These are phyloP conservation scores for Plagiodera versicolora DNA, from an alignment of 2,888 invertebrate genomes.

Conservation along the genomic window DNA sequence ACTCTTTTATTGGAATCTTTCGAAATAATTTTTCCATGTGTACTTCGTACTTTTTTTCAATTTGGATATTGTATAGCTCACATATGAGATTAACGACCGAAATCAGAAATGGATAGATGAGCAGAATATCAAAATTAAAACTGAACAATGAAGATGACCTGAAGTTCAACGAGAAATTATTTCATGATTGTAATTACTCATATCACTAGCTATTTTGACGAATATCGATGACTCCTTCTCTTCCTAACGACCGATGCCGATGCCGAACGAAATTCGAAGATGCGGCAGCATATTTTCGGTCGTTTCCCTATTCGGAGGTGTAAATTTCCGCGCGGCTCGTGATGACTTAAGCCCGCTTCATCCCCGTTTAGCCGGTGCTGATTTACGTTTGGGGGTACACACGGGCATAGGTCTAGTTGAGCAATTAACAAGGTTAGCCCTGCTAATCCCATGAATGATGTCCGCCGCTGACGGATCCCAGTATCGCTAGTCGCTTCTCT, in stretches of 20 bases:
- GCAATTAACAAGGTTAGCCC: slow-evolving; percentile 59
- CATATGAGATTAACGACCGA: too few relatives aligned
- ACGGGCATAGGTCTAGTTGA: slow-evolving; percentile 52
- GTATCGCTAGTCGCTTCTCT: slow-evolving; percentile 32
- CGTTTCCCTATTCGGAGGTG: slow-evolving; percentile 40
- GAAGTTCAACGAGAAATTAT: too few relatives aligned
- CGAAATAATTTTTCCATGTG: too few relatives aligned
- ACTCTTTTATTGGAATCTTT: too few relatives aligned
- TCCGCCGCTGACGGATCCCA: slow-evolving; percentile 52
- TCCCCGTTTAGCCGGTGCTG: slow-evolving; percentile 56
- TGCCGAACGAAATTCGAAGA: slow-evolving; percentile 16
- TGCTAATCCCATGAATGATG: slow-evolving; percentile 60
- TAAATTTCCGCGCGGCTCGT: slow-evolving; percentile 51
- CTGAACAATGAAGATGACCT: too few relatives aligned
- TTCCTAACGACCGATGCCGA: too few relatives aligned
- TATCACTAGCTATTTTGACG: too few relatives aligned
- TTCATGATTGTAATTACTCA: too few relatives aligned
- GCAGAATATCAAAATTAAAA: too few relatives aligned
- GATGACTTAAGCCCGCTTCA: slow-evolving; percentile 56
- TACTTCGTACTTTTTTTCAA: too few relatives aligned
- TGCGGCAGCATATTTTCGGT: slow-evolving; percentile 37
- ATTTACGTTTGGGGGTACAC: slow-evolving; percentile 54
- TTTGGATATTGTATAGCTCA: too few relatives aligned
- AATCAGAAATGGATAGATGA: too few relatives aligned
- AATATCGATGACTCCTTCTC: not conserved